Evolutionary conservation across 1,140 invertebrate species (phyloP).

Genomic region (Papilio glaucus): DNA sequence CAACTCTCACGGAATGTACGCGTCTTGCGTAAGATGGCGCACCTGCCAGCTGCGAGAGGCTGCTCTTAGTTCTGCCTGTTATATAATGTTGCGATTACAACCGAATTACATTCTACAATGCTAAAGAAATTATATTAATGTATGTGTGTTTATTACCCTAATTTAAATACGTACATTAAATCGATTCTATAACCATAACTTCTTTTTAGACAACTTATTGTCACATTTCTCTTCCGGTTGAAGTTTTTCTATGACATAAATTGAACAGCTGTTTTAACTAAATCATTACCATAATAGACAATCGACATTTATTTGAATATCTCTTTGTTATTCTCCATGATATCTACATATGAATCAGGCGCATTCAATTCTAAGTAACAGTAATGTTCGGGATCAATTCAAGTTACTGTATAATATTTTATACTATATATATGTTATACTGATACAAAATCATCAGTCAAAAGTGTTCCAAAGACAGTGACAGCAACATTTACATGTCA

Average conservation of each 20-base stretch:
- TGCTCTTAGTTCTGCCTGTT: not conserved
- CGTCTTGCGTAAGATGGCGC: not conserved
- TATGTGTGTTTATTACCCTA: conserved; percentile 2
- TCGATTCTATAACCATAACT: not conserved
- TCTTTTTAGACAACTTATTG: too few species aligned
- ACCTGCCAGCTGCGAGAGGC: too few species aligned
- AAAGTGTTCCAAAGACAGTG: too few species aligned
- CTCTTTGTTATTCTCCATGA: not conserved
- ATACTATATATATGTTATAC: too few species aligned
- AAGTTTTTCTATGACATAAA: not conserved
- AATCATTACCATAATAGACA: not conserved
- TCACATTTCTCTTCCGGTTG: not conserved
- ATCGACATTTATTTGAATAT: not conserved
- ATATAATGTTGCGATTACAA: not conserved
- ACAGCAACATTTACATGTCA: too few species aligned
- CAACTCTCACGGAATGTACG: not conserved
- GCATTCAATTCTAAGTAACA: not conserved
- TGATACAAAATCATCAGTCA: too few species aligned
- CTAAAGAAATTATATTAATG: conserved; percentile 3
- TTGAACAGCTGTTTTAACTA: not conserved
- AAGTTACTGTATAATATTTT: not conserved
- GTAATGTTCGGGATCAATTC: not conserved
- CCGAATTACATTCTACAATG: not conserved
- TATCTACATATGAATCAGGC: not conserved
- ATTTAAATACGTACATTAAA: not conserved